These are phyloP conservation scores for Microctenopoma lineatum DNA, from an alignment of 2,797 vertebrate species.

Conservation along the genomic window DNA sequence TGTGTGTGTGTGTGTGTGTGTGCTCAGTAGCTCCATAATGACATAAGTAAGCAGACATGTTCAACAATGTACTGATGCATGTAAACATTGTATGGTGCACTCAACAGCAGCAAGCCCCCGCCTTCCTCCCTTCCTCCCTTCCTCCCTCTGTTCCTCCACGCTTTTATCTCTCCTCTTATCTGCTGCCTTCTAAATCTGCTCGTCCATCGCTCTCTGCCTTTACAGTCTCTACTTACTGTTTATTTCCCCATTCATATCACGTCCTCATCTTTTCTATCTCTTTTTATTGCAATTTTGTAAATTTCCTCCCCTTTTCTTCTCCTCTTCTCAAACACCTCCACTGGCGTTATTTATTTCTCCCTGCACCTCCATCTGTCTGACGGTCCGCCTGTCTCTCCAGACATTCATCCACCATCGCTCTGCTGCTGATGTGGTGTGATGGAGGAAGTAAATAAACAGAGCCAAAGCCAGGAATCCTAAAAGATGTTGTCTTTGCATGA, in stretches of 20 bases:
- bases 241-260: slow-evolving; percentile 57
- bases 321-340: slow-evolving; percentile 56
- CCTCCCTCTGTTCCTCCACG: slow-evolving; percentile 52
- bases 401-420: slow-evolving; percentile 70
- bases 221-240: slow-evolving; percentile 60
- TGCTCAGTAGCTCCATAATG: slow-evolving; percentile 56
- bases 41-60: slow-evolving; percentile 74
- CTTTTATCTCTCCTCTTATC: slow-evolving; percentile 73
- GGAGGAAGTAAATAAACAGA: slow-evolving; percentile 78
- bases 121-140: slow-evolving; percentile 1
- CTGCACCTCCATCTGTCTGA: slow-evolving; percentile 70
- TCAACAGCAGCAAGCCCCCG: slow-evolving; percentile 8
- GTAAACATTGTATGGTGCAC: slow-evolving; percentile 68
- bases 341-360: slow-evolving; percentile 72
- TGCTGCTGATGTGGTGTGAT: slow-evolving; percentile 71
- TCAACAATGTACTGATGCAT: slow-evolving; percentile 67
- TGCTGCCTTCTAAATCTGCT: slow-evolving; percentile 72
- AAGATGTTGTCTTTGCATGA: slow-evolving; percentile 79
- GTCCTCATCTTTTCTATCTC: slow-evolving; percentile 31
- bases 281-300: slow-evolving; percentile 52
- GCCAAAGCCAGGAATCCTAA: slow-evolving; percentile 72
- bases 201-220: slow-evolving; percentile 65
- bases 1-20: slow-evolving; percentile 22
- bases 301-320: slow-evolving; percentile 17
- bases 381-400: slow-evolving; percentile 59